A percentile compares a stretch with the other conserved stretches of the same genome.
Conservation (phyloP, 2,113 vertebrate species). For the Labeo catla region DNA sequence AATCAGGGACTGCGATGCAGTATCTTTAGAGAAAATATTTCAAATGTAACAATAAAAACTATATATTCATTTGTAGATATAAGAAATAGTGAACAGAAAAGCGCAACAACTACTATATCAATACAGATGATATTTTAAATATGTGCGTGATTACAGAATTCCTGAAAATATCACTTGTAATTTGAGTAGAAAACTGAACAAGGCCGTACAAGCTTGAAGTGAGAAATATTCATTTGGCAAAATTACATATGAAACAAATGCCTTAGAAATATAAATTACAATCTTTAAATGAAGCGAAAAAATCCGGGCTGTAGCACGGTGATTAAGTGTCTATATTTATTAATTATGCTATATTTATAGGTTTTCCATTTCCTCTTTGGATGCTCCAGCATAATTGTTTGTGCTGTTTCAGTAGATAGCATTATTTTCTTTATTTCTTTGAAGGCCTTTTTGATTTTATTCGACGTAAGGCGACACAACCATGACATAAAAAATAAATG, state of each 20-base stretch:
- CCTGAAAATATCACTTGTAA: background rate
- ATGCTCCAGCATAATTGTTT: background rate
- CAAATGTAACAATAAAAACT: background rate
- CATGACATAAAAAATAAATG: slow-evolving; percentile 62
- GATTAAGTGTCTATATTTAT: background rate
- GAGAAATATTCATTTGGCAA: background rate
- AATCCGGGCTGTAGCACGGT: background rate
- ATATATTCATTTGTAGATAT: background rate
- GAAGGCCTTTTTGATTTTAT: background rate
- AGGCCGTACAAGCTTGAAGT: background rate
- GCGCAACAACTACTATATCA: background rate
- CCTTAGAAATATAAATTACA: background rate
- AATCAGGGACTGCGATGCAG: background rate
- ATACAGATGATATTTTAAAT: background rate
- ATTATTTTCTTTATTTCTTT: background rate
- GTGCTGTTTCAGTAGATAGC: background rate
- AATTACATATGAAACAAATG: background rate
- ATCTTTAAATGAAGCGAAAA: background rate
- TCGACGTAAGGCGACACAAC: background rate
- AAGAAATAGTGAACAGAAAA: background rate
- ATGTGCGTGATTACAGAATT: background rate
- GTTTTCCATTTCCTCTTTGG: background rate
- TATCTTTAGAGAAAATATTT: background rate
- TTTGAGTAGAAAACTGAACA: background rate
- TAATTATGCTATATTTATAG: background rate